Evolutionary conservation across 2,797 vertebrate species (phyloP).

Genomic region (Enteromius anoplus): DNA sequence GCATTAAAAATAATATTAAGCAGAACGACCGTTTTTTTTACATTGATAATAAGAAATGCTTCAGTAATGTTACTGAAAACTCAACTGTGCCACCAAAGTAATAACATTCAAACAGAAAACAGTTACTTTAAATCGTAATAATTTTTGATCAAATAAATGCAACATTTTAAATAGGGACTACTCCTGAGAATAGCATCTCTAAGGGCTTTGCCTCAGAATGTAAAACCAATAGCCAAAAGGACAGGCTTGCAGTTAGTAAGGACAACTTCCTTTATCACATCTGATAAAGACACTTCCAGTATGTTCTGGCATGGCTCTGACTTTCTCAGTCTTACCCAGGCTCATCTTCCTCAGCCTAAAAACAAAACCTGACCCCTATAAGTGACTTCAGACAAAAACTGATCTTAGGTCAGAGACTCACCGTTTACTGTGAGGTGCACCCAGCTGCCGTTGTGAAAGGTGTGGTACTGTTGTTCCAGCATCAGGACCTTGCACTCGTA

Average conservation of each 20-base stretch:
- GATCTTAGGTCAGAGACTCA: conserved; percentile 68
- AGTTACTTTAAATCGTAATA: not conserved
- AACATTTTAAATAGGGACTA: not conserved
- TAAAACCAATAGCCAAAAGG: not conserved
- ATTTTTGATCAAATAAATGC: not conserved
- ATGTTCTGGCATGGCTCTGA: not conserved
- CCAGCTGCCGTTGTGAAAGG: conserved; percentile 99
- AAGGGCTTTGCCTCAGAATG: not conserved
- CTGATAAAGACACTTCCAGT: not conserved
- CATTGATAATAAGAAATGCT: not conserved
- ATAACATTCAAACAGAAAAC: not conserved
- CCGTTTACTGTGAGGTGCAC: conserved; percentile 96
- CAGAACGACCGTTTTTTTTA: not conserved
- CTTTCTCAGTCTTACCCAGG: not conserved
- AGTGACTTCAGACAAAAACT: not conserved
- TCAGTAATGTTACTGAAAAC: not conserved
- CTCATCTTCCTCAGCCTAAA: not conserved
- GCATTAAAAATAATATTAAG: not conserved
- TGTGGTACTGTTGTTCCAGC: conserved; percentile 97
- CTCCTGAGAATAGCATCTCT: not conserved
- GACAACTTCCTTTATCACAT: not conserved
- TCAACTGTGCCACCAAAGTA: not conserved
- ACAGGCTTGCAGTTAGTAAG: not conserved
- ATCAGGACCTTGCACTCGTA: conserved; percentile 99
- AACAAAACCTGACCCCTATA: not conserved